These are phyloP conservation scores for Artibeus lituratus DNA, from an alignment of 2,797 vertebrate species.

Conservation along the genomic window DNA sequence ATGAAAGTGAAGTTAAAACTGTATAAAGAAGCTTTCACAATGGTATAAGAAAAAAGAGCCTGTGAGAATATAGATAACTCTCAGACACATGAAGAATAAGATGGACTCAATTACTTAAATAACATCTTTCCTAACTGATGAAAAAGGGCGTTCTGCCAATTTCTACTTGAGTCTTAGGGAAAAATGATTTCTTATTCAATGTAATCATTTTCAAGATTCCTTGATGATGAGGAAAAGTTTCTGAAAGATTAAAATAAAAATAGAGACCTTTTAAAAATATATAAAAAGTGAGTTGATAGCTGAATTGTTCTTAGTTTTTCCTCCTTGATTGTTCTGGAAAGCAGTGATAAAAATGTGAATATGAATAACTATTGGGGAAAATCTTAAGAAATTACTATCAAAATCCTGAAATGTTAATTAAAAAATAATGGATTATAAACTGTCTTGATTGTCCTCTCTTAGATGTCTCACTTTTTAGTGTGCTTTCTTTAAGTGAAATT, in stretches of 20 bases:
- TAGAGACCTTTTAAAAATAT: not conserved
- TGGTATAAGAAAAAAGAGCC: not conserved
- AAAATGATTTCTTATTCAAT: not conserved
- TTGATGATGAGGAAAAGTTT: not conserved
- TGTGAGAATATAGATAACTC: not conserved
- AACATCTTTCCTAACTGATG: not conserved
- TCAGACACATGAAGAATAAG: not conserved
- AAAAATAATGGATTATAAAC: not conserved
- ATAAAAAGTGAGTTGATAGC: not conserved
- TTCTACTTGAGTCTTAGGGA: not conserved
- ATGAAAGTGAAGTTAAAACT: conserved; percentile 24
- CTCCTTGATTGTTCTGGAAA: not conserved
- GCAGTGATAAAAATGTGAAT: not conserved
- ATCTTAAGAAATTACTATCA: not conserved
- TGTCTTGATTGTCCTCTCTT: not conserved
- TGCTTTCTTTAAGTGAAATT: not conserved
- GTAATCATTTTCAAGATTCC: not conserved
- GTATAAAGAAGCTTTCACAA: conserved; percentile 1
- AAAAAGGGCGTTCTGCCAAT: conserved; percentile 37
- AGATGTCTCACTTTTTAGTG: not conserved
- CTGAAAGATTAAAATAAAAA: not conserved
- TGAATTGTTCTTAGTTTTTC: not conserved
- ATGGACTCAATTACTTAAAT: not conserved
- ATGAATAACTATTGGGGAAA: not conserved
- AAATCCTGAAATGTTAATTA: not conserved